phyloP scores from a whole-genome alignment of 1,140 invertebrate species.

The Tyrophagus putrescentiae region DNA sequence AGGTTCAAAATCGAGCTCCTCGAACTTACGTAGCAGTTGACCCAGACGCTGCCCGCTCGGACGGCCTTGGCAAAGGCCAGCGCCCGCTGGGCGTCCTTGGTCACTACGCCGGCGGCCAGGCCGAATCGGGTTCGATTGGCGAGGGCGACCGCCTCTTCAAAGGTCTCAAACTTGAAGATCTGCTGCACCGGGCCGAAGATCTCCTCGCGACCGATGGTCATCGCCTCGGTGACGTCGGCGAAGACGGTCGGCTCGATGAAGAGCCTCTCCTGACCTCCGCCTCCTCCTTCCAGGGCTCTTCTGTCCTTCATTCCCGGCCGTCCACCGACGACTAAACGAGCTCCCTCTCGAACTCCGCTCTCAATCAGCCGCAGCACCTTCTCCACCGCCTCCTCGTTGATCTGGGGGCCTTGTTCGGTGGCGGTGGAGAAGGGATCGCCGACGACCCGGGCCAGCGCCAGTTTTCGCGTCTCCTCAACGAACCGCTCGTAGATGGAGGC shows the following conservation, averaged over 20 bases:
- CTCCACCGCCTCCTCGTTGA: conserved; percentile 57
- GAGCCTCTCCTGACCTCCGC: conserved; percentile 53
- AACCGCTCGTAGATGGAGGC: conserved; percentile 68
- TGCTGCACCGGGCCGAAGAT: conserved; percentile 88
- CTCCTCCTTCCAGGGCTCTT: conserved; percentile 21
- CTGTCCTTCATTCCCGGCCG: conserved; percentile 25
- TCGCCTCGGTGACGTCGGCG: conserved; percentile 61
- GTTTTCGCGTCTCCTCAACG: conserved; percentile 47
- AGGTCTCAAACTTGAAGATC: conserved; percentile 69
- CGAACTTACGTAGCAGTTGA: conserved; percentile 75
- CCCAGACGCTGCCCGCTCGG: conserved; percentile 74
- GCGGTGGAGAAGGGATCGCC: conserved; percentile 59
- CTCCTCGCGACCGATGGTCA: conserved; percentile 63
- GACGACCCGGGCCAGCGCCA: conserved; percentile 53
- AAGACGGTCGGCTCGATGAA: conserved; percentile 82
- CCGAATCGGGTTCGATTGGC: conserved; percentile 77
- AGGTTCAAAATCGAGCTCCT: no score
- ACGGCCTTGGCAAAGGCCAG: conserved; percentile 54
- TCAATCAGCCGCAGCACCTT: conserved; percentile 60
- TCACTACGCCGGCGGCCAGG: conserved; percentile 69
- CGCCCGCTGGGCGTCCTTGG: conserved; percentile 67
- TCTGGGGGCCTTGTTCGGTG: conserved; percentile 63
- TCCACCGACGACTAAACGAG: conserved; percentile 57
- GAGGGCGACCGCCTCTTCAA: conserved; percentile 75
- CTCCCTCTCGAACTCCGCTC: conserved; percentile 62